Evolutionary conservation across 1,140 invertebrate genomes (phyloP), one percentile per base, ranked within the genome.

Genomic region (Psix sp.): DNA sequence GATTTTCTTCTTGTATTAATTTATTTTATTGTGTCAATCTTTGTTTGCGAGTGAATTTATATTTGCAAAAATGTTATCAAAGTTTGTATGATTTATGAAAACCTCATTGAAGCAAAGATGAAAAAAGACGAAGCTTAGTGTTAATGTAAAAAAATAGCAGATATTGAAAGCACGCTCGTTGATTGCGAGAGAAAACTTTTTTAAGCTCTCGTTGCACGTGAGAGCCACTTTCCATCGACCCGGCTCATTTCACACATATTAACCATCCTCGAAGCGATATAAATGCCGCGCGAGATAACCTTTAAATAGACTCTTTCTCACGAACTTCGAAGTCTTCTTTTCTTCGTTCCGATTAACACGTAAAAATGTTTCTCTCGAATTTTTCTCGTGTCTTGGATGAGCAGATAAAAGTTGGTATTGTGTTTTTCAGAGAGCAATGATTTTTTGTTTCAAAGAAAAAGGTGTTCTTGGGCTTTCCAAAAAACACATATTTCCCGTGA

Each of bases 251-350:
- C 51, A 63, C 57, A 63, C 67, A 39, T 57, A 63, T 57, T 63
- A 71, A 62, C 51, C 67, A 72, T 71, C 42, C 18, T 17, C 33
- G 31, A 71, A 63, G 51, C 43, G 49, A 49, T 63, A 63, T 71
- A 62, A 71, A 51, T 36, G 66, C 24, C 14, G 17, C 48, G n/a
- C n/a, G n/a, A n/a, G 56, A 71, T 71, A 63, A 42, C 59, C 68
- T 72, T 72, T 63, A 57, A 72, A 72, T 63, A 65, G 68, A 72
- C 39, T 52, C 45, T 36, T 52, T 39, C 31, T 63, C 14, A 24
- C 36, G 59, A 63, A 63, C 9, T 71, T 71, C 10, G 26, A 36
- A 60, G 14, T 17, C 45, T 57, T 57, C 57, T 62, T 45, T 17
- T 39, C 40, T 35, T 29, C n/a, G n/a, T n/a, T n/a, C n/a, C n/a